These are phyloP conservation scores for Graphium colonna DNA, from an alignment of 2,888 invertebrate genomes.

Conservation along the genomic window DNA sequence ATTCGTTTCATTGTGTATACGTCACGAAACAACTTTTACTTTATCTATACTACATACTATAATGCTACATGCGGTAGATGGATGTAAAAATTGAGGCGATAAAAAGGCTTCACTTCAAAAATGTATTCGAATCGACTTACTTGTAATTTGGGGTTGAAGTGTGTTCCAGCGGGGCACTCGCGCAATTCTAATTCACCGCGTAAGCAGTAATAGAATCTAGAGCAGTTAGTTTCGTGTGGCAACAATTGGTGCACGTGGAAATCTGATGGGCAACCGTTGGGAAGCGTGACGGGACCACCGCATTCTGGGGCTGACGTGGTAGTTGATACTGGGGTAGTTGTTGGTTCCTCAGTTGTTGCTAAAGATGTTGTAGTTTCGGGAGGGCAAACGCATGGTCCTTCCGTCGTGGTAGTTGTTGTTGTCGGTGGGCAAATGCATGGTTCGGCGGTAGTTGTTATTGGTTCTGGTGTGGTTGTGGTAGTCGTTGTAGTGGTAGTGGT, in stretches of 20 bases:
- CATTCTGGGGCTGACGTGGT: constrained; percentile 11
- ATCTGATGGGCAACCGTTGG: constrained; percentile 40
- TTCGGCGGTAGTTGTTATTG: constrained; percentile 20
- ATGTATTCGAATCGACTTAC: constrained; percentile 24
- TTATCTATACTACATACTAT: no score
- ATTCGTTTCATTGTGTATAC: no score
- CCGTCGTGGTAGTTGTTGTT: no score
- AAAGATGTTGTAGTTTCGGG: constrained; percentile 8
- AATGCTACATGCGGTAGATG: no score
- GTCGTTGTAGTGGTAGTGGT: constrained; percentile 18
- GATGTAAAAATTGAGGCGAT: no score
- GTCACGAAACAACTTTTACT: no score
- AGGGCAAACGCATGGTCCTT: no score
- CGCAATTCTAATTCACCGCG: constrained; percentile 36
- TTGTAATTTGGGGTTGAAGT: constrained; percentile 36
- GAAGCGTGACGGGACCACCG: constrained; percentile 24
- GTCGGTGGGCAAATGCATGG: constrained; percentile 10
- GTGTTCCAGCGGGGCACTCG: constrained; percentile 31
- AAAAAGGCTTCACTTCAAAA: neutral
- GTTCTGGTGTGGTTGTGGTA: constrained; percentile 21
- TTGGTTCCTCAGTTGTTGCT: constrained; percentile 4
- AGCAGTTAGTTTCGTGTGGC: constrained; percentile 43
- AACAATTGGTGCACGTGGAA: constrained; percentile 34
- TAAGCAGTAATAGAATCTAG: constrained; percentile 43
- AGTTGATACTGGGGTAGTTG: constrained; percentile 6